Conservation (phyloP, 2,888 invertebrate species). For the Bimastos eiseni region DNA sequence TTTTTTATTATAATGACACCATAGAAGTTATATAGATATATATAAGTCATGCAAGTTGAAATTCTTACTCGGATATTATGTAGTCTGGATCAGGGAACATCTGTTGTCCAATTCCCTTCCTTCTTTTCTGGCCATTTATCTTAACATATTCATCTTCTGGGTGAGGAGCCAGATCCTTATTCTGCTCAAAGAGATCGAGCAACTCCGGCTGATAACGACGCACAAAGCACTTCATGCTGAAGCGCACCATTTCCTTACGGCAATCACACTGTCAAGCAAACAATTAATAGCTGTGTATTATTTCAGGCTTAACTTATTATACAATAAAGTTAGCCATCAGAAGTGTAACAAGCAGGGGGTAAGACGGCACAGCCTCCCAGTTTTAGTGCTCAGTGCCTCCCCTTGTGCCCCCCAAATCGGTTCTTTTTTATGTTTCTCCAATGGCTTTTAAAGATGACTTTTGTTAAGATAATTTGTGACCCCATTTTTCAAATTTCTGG, state of each 20-base stretch:
- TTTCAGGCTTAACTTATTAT: background rate
- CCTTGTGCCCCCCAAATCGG: too few species aligned
- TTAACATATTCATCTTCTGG: constrained; percentile 75
- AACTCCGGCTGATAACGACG: constrained; percentile 67
- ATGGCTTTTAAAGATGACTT: too few species aligned
- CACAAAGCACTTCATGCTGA: constrained; percentile 97
- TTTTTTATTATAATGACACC: too few species aligned
- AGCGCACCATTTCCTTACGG: constrained; percentile 91
- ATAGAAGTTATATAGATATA: background rate
- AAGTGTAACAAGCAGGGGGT: too few species aligned
- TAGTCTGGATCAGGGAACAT: constrained; percentile 30
- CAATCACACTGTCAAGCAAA: constrained; percentile 58
- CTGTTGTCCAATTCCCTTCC: constrained; percentile 33
- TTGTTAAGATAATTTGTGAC: too few species aligned
- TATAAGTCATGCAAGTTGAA: background rate
- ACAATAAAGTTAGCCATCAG: background rate
- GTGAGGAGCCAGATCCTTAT: constrained; percentile 86
- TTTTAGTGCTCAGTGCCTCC: too few species aligned
- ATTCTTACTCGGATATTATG: constrained; percentile 35
- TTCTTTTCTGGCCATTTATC: constrained; percentile 16
- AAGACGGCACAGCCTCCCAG: too few species aligned
- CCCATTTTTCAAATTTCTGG: too few species aligned
- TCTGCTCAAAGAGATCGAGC: constrained; percentile 88
- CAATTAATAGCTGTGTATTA: background rate
- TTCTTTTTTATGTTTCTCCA: too few species aligned